Base-by-base conservation (phyloP, 1,140 invertebrate species). In the Galleria mellonella region DNA sequence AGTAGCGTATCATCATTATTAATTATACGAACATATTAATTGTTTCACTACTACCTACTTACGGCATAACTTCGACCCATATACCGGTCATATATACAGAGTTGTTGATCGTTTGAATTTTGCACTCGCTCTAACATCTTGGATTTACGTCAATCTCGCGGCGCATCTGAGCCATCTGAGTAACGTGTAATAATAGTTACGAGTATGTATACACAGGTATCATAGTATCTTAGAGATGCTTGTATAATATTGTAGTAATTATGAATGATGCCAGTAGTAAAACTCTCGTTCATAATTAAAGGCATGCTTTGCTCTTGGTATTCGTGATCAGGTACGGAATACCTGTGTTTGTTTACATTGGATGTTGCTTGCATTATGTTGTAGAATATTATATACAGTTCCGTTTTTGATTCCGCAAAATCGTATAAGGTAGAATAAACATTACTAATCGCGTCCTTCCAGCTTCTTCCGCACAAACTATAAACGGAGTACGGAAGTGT, bases 401-500 rank as follows among this genome's bases (percentile, higher is more conserved):
- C 38, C 17, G 17, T 23, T 29, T 40, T 11, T 32, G 9, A 30
- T 47, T 41, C 29, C 13, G 48, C 31, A 42, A 23, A 23, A 47
- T 43, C 30, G 8, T 44, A 45, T 43, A 46, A 32, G 43, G 51
- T 55, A 55, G 45, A 62, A 51, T 52, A 45, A 58, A 35, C 11
- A 61, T 64, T 57, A 43, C 55, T 44, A 43, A 50, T 55, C 47
- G 47, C 42, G 73, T 49, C 77, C 75, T 79, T 75, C 61, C 61
- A 47, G 50, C 47, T 49, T 75, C 69, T 82, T 82, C 77, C 75
- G 77, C 53, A 56, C 63, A 28, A 58, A 70, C 75, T 79, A 78
- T 76, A 79, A 74, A 68, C 65, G 62, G 73, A 62, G 42, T 51
- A 64, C 72, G 78, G 75, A 79, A 83, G 65, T 61, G 43, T 30